phyloP scores from a whole-genome alignment of 2,113 vertebrate species.

The Cinclus mexicanus region DNA sequence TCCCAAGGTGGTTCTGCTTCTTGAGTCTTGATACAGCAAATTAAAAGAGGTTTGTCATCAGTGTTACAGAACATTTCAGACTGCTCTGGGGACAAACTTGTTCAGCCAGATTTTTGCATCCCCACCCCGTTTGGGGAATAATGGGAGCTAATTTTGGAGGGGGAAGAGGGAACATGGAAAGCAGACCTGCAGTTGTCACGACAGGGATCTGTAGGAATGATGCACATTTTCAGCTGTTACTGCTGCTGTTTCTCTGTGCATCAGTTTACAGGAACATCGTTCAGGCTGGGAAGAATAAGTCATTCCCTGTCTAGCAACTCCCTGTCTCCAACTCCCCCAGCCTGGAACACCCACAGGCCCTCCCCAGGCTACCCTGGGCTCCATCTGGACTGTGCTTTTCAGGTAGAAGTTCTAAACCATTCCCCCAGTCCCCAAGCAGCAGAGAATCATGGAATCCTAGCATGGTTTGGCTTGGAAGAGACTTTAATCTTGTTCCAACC shows the following conservation, averaged over 20 bases:
- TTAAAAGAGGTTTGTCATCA: neutral
- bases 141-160: neutral
- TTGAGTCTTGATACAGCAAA: neutral
- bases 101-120: neutral
- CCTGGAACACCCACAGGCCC: neutral
- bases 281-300: neutral
- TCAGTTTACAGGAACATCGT: neutral
- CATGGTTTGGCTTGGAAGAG: neutral
- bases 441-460: neutral
- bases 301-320: slow-evolving; percentile 5
- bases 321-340: neutral
- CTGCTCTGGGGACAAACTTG: neutral
- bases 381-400: neutral
- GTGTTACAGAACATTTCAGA: neutral
- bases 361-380: neutral
- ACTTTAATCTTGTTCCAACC: neutral
- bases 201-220: neutral
- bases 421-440: neutral
- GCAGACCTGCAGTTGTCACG: neutral
- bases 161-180: neutral
- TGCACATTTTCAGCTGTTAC: neutral
- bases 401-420: neutral
- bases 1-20: neutral
- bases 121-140: neutral
- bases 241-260: neutral